These are phyloP conservation scores for Parauchenoglanis punctatus DNA, from an alignment of 2,797 vertebrate genomes.

Conservation along the genomic window DNA sequence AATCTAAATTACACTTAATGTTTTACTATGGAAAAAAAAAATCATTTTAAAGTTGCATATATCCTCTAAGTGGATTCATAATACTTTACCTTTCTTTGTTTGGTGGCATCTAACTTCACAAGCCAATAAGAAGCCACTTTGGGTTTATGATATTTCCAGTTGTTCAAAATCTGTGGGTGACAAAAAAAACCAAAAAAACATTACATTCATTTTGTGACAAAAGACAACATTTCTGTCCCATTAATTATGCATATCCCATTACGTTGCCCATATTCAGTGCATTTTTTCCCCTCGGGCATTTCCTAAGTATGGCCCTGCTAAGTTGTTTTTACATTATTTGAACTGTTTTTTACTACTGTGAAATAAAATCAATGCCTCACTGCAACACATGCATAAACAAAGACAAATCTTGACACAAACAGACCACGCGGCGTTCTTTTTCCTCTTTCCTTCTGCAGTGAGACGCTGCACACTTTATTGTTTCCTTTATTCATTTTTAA, in stretches of 20 bases:
- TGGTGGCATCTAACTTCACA: slow-evolving; percentile 92
- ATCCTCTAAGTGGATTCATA: neutral
- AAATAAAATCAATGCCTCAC: slow-evolving; percentile 41
- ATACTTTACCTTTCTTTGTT: slow-evolving; percentile 90
- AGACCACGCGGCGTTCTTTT: slow-evolving; percentile 13
- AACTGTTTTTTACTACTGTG: slow-evolving; percentile 19
- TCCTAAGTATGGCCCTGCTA: slow-evolving; percentile 4
- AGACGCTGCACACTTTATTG: slow-evolving; percentile 37
- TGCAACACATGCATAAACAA: slow-evolving; percentile 25
- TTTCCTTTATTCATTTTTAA: slow-evolving; percentile 46
- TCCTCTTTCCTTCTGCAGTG: slow-evolving; percentile 17
- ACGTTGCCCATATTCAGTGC: slow-evolving; percentile 5
- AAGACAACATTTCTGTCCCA: slow-evolving; percentile 16
- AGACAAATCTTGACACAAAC: slow-evolving; percentile 34
- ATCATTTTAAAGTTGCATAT: neutral
- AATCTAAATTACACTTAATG: neutral
- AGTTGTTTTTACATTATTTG: slow-evolving; percentile 26
- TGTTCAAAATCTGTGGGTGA: slow-evolving; percentile 89
- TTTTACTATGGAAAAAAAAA: neutral
- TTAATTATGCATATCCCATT: slow-evolving; percentile 17
- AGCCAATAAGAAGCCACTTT: slow-evolving; percentile 98
- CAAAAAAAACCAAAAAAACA: slow-evolving; percentile 15
- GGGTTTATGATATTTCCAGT: slow-evolving; percentile 97
- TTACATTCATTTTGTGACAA: neutral
- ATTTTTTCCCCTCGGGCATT: slow-evolving; percentile 1